Conservation (phyloP, 2,797 vertebrate genomes). For the Botia almorhae region DNA sequence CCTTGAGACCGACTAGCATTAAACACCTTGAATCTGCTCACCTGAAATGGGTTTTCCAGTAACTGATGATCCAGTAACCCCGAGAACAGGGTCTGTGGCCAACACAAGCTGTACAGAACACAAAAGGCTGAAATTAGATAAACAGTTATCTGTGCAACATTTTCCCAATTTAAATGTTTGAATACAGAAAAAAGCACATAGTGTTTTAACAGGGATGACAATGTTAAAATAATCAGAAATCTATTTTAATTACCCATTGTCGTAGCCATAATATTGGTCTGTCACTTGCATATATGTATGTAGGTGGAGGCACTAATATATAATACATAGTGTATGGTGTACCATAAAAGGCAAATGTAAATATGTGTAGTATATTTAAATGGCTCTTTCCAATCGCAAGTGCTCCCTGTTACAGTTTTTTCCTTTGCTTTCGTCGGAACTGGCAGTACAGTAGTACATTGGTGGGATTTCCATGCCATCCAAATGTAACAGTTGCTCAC, state of each 20-base stretch:
- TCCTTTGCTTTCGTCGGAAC: constrained; percentile 25
- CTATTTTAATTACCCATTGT: too few species aligned
- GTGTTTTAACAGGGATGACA: neutral
- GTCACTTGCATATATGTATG: neutral
- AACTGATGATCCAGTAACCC: neutral
- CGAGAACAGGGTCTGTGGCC: neutral
- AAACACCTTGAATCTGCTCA: neutral
- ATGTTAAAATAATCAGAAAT: neutral
- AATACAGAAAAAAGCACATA: neutral
- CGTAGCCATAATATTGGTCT: too few species aligned
- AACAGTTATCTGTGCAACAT: neutral
- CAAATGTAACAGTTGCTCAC: constrained; percentile 39
- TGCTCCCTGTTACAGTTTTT: neutral
- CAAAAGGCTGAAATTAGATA: neutral
- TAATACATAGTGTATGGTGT: too few species aligned
- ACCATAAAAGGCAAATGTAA: too few species aligned
- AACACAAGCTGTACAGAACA: neutral
- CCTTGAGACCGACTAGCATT: neutral
- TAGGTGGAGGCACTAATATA: too few species aligned
- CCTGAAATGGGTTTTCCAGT: neutral
- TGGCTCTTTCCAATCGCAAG: neutral
- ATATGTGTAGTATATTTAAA: neutral
- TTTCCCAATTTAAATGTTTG: neutral
- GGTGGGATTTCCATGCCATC: constrained; percentile 22
- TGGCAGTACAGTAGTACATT: constrained; percentile 24